Conservation (phyloP, 92 coral and sea anemone genomes). For the Palythoa grandiflora region DNA sequence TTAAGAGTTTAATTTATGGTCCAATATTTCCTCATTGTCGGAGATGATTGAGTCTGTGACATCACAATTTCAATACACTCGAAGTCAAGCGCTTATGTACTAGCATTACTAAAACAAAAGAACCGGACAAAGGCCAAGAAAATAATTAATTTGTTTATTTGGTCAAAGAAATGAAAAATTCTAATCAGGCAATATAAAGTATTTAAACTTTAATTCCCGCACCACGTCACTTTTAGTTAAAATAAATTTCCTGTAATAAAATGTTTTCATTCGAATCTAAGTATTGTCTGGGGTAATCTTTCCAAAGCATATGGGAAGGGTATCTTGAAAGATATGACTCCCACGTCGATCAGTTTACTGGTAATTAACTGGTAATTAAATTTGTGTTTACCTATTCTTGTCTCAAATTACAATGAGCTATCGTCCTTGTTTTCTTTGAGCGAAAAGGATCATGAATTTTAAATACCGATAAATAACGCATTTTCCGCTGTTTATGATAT, state of each 20-base stretch:
- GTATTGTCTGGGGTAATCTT: neutral
- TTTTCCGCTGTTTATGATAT: neutral
- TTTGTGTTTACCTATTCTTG: neutral
- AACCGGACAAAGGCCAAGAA: neutral
- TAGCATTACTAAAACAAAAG: slow-evolving; percentile 12
- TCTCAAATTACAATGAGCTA: slow-evolving; percentile 12
- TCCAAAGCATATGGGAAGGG: neutral
- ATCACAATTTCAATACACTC: slow-evolving; percentile 28
- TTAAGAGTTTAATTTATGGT: slow-evolving; percentile 5
- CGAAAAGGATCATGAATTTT: neutral
- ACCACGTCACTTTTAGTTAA: neutral
- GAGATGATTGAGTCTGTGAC: neutral
- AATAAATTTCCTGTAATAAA: neutral
- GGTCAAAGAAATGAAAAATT: slow-evolving; percentile 53
- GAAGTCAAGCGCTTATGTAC: neutral
- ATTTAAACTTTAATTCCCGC: neutral
- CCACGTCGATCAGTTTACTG: slow-evolving; percentile 26
- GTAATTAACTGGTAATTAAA: slow-evolving; percentile 42
- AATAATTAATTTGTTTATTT: slow-evolving; percentile 33
- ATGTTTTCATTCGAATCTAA: neutral
- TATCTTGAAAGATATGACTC: neutral
- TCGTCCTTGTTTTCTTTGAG: neutral
- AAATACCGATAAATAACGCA: neutral
- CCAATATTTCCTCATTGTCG: slow-evolving; percentile 6
- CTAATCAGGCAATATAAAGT: slow-evolving; percentile 29